Conservation (phyloP, 2,888 invertebrate species). For the Callimorpha dominula region DNA sequence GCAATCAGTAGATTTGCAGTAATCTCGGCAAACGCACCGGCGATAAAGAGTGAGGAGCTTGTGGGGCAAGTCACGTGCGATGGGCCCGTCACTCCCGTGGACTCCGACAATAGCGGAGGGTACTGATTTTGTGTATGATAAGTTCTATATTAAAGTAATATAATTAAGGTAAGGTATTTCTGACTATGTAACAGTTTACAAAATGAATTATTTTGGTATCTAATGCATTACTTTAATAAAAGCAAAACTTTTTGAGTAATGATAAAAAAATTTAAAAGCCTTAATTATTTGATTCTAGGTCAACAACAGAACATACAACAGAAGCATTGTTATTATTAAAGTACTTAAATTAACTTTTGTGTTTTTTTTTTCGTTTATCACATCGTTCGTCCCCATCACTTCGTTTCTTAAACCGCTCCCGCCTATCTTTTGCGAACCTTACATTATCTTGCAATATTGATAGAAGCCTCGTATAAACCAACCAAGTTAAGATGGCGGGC, state of each 20-base stretch:
- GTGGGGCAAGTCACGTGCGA: slow-evolving; percentile 47
- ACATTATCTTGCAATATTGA: slow-evolving; percentile 72
- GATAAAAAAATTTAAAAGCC: not conserved
- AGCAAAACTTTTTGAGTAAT: not conserved
- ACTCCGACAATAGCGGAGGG: not conserved
- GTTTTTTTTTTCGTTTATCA: not conserved
- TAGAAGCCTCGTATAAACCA: slow-evolving; percentile 68
- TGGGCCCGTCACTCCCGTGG: not conserved
- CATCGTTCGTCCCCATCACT: not conserved
- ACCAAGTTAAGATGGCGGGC: slow-evolving; percentile 63
- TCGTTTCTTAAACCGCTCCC: slow-evolving; percentile 30
- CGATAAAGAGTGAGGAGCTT: slow-evolving; percentile 62
- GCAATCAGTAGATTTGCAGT: slow-evolving; percentile 77
- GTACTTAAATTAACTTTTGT: not conserved
- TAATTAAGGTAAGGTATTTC: no score
- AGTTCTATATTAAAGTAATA: no score
- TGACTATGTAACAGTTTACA: not conserved
- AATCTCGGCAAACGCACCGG: slow-evolving; percentile 73
- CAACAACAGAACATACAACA: not conserved
- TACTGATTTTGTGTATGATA: not conserved
- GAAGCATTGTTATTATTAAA: not conserved
- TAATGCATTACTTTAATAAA: no score
- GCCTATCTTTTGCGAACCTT: slow-evolving; percentile 45
- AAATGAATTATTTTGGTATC: no score
- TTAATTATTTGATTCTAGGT: not conserved